These are phyloP conservation scores for Dasysyrphus albostriatus DNA, from an alignment of 2,888 invertebrate species.

Conservation along the genomic window DNA sequence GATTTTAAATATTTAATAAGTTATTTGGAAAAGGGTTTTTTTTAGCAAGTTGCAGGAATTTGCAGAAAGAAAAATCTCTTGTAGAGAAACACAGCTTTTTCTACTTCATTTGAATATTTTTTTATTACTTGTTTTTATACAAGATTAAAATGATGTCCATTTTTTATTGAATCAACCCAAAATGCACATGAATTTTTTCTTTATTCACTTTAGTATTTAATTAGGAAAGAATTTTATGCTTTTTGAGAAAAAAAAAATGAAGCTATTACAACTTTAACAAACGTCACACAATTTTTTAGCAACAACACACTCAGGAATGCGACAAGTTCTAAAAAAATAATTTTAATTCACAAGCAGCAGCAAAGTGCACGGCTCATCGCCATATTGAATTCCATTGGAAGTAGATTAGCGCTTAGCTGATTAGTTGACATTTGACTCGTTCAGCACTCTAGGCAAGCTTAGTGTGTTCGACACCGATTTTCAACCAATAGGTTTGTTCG, in stretches of 20 bases:
- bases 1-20: background rate
- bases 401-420: conserved; percentile 13
- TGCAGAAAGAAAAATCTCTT: background rate
- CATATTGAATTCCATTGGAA: conserved; percentile 65
- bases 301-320: conserved; percentile 67
- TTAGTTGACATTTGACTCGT: background rate
- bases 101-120: background rate
- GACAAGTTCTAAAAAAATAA: conserved; percentile 63
- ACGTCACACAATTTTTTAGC: conserved; percentile 64
- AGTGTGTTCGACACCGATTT: no score
- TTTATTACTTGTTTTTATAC: background rate
- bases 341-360: conserved; percentile 47
- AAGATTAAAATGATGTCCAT: background rate
- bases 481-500: no score
- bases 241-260: conserved; percentile 16
- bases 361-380: conserved; percentile 53
- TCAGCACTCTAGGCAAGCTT: no score
- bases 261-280: conserved; percentile 43
- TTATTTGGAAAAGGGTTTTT: background rate
- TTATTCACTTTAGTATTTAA: background rate
- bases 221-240: conserved; percentile 1
- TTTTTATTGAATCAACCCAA: background rate
- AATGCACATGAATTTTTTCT: background rate
- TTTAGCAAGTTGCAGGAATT: conserved; percentile 1
- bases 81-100: background rate